Evolutionary conservation across 2,888 invertebrate genomes (phyloP).

Genomic region (Uropetala carovei): DNA sequence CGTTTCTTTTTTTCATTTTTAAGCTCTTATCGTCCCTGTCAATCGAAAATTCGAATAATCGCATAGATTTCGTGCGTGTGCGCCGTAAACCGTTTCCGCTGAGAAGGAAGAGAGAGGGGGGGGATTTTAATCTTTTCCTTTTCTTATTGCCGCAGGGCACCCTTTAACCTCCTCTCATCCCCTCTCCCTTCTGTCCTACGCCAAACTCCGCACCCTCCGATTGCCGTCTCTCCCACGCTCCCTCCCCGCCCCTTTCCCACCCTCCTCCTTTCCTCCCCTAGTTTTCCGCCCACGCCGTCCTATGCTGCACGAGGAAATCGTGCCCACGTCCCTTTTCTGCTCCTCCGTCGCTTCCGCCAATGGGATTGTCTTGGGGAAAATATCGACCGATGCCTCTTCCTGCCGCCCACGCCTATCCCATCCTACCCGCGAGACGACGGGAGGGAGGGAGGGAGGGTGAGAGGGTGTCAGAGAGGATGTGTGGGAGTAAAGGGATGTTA

Average conservation of each 20-base stretch:
- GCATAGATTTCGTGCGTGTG: background rate
- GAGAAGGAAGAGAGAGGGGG: too few relatives aligned
- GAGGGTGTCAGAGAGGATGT: background rate
- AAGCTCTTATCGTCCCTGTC: too few relatives aligned
- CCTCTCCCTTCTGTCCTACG: background rate
- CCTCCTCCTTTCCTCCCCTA: background rate
- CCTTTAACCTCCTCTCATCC: background rate
- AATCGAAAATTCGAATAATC: too few relatives aligned
- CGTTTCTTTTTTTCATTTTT: too few relatives aligned
- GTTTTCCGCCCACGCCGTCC: background rate
- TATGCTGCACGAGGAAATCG: constrained; percentile 10
- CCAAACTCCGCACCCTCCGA: background rate
- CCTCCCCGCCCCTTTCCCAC: background rate
- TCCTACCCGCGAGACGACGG: too few relatives aligned
- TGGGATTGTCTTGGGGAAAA: constrained; percentile 32
- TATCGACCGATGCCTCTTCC: background rate
- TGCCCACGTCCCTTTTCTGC: background rate
- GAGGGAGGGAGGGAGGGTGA: background rate
- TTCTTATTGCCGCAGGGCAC: background rate
- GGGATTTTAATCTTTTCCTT: background rate
- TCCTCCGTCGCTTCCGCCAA: background rate
- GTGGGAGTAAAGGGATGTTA: background rate
- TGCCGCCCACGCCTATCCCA: background rate
- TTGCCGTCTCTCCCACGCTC: background rate
- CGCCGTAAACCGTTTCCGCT: background rate